Percentiles rank a stretch among this genome's conserved stretches.
Conservation (phyloP, 2,797 vertebrate species). For the Falco rusticolus region DNA sequence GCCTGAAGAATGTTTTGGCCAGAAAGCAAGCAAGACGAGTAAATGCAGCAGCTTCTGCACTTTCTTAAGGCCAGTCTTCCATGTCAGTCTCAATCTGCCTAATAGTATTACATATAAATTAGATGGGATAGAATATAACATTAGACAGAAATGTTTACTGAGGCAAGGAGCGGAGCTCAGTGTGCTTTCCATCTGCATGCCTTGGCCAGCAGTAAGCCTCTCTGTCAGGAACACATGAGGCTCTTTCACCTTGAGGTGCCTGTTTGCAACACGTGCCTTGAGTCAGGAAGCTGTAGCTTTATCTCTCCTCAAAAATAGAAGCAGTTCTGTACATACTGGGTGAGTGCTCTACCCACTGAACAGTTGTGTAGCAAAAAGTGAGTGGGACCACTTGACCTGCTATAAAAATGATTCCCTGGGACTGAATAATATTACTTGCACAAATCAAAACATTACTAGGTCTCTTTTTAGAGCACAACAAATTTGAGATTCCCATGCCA, state of each 20-base stretch:
- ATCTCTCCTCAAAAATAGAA: neutral
- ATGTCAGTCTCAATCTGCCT: neutral
- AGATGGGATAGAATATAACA: neutral
- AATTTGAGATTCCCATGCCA: neutral
- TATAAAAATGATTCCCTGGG: neutral
- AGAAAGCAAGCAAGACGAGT: neutral
- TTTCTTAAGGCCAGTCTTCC: neutral
- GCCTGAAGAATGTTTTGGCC: neutral
- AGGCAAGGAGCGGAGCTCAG: neutral
- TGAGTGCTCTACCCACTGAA: neutral
- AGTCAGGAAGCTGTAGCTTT: neutral
- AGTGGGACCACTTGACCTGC: neutral
- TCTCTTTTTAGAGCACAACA: neutral
- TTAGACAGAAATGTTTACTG: neutral
- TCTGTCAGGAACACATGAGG: rapidly evolving
- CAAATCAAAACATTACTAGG: neutral
- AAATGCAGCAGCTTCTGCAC: neutral
- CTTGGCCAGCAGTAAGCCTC: rapidly evolving
- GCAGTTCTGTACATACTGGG: neutral
- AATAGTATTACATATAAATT: neutral
- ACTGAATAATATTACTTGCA: neutral
- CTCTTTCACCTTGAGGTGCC: rapidly evolving
- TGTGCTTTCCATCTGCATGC: neutral
- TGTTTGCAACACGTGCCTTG: rapidly evolving
- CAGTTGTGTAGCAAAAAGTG: neutral